These are phyloP conservation scores for Nothoprocta pentlandii DNA, from an alignment of 2,113 vertebrate species.

Conservation along the genomic window DNA sequence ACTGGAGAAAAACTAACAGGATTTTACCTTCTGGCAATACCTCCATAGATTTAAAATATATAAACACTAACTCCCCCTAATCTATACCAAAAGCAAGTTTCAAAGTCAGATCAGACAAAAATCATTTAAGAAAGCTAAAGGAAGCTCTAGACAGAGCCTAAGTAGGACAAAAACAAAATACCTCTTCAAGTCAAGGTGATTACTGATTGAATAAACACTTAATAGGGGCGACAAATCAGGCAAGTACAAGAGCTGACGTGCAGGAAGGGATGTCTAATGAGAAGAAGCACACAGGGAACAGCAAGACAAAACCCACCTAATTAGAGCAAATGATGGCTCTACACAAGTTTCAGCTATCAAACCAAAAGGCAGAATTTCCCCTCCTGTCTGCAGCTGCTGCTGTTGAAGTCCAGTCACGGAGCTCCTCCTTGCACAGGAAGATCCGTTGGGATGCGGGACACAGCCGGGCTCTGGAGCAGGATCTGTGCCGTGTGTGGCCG, in stretches of 20 bases:
- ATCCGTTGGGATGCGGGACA: background rate
- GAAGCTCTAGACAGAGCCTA: background rate
- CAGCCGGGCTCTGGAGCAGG: background rate
- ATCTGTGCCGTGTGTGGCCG: background rate
- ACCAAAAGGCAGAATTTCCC: background rate
- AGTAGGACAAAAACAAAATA: background rate
- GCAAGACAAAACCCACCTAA: background rate
- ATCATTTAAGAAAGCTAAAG: slow-evolving; percentile 3
- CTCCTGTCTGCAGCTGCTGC: background rate
- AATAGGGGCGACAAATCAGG: background rate
- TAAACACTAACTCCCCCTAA: background rate
- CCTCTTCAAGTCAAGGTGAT: background rate
- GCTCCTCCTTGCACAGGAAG: background rate
- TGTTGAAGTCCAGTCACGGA: background rate
- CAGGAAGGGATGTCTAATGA: background rate
- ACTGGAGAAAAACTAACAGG: background rate
- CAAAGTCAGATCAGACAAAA: background rate
- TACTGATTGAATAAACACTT: background rate
- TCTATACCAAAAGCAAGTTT: background rate
- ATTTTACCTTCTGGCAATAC: background rate
- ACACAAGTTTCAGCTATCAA: background rate
- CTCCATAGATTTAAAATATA: background rate
- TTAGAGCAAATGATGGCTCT: background rate
- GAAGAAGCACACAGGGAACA: background rate
- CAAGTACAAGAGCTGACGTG: background rate